Conservation (phyloP, 2,113 vertebrate species). For the Oncorhynchus keta region DNA sequence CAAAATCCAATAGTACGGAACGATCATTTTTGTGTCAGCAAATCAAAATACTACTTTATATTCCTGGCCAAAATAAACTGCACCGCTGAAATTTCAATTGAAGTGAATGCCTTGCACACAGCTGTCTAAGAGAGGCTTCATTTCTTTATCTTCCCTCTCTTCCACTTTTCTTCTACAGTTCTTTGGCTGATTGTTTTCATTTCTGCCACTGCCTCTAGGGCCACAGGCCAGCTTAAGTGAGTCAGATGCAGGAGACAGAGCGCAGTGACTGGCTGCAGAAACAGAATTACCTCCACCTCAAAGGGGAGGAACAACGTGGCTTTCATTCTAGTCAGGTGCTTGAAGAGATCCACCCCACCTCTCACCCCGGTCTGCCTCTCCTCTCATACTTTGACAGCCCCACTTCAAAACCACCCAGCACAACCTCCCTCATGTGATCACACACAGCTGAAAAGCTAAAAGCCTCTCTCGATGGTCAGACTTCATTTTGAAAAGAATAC, state of each 20-base stretch:
- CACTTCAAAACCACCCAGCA: conserved; percentile 62
- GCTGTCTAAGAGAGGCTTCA: conserved; percentile 27
- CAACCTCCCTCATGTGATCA: conserved; percentile 59
- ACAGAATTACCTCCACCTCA: conserved; percentile 63
- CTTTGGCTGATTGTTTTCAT: conserved; percentile 50
- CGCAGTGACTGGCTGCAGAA: conserved; percentile 62
- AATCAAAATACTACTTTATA: conserved; percentile 34
- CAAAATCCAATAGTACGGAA: conserved; percentile 23
- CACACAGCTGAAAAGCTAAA: conserved; percentile 66
- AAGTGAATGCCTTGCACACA: conserved; percentile 14
- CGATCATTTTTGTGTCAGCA: conserved; percentile 38
- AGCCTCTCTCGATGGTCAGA: conserved; percentile 51
- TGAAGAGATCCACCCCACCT: conserved; percentile 36
- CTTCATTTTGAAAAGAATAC: conserved; percentile 68
- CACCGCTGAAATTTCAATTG: neutral
- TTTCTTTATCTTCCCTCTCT: conserved; percentile 7
- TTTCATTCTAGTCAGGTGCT: conserved; percentile 65
- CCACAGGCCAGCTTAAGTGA: conserved; percentile 52
- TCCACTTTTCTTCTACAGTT: conserved; percentile 41
- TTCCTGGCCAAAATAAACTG: conserved; percentile 18
- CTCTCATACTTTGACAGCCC: conserved; percentile 56
- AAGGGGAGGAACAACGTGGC: conserved; percentile 45
- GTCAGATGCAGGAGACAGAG: conserved; percentile 49
- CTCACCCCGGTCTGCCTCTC: conserved; percentile 14
- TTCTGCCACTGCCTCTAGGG: conserved; percentile 57